A percentile compares a stretch with the other conserved stretches of the same genome.
These are phyloP conservation scores for Euleptes europaea DNA, from an alignment of 2,113 vertebrate species.

Conservation along the genomic window DNA sequence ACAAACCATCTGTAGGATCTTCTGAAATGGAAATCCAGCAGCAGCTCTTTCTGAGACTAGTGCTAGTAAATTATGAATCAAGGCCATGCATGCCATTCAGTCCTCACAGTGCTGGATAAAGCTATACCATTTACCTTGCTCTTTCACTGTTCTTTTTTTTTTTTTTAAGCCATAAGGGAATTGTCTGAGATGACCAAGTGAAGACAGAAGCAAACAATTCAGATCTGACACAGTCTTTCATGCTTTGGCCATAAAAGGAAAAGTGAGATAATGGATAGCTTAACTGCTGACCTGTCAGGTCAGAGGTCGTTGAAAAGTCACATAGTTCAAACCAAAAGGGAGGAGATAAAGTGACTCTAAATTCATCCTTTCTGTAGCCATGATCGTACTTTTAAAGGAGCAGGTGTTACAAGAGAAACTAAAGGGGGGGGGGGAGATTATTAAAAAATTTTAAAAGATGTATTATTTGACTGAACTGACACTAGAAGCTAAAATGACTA, in stretches of 20 bases:
- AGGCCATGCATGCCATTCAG: neutral
- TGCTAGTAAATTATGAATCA: neutral
- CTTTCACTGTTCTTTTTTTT: slow-evolving; percentile 5
- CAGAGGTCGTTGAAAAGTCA: slow-evolving; percentile 80
- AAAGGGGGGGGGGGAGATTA: slow-evolving; percentile 14
- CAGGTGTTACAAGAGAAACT: slow-evolving; percentile 66
- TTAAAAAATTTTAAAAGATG: slow-evolving; percentile 14
- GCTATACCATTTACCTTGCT: neutral
- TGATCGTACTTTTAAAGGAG: slow-evolving; percentile 63
- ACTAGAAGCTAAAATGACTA: no score
- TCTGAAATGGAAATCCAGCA: neutral
- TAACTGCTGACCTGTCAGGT: slow-evolving; percentile 87
- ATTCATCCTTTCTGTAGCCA: slow-evolving; percentile 37
- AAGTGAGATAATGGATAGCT: slow-evolving; percentile 78
- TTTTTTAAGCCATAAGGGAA: slow-evolving; percentile 30
- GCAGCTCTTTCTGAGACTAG: neutral
- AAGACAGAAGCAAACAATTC: slow-evolving; percentile 40
- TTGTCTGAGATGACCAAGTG: slow-evolving; percentile 34
- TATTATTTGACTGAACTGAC: neutral
- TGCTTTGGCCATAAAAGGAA: slow-evolving; percentile 62
- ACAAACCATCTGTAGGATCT: neutral
- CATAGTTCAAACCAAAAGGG: slow-evolving; percentile 69
- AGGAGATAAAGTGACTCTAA: slow-evolving; percentile 59
- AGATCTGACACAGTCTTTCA: slow-evolving; percentile 65
- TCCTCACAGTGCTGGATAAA: neutral